These are phyloP conservation scores for Pyrrhura leucotis DNA, from an alignment of 2,797 vertebrate genomes.

Conservation along the genomic window DNA sequence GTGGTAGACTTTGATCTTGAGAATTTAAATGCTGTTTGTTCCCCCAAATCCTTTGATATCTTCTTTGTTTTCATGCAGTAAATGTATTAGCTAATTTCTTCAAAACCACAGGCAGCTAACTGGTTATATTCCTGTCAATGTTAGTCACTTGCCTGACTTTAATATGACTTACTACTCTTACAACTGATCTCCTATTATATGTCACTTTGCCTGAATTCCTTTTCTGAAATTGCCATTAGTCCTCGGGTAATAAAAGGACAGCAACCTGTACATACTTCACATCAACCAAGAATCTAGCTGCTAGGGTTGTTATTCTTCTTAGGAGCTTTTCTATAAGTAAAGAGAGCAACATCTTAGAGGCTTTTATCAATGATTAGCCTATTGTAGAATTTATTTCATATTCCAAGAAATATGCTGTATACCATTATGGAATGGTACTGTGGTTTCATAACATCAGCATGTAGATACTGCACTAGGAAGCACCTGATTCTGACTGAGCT, in stretches of 20 bases:
- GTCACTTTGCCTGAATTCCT: constrained; percentile 27
- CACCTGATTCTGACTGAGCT: neutral
- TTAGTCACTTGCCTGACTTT: neutral
- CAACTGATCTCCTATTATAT: neutral
- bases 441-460: constrained; percentile 37
- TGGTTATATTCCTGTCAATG: neutral
- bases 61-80: neutral
- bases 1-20: neutral
- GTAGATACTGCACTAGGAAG: neutral
- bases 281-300: neutral
- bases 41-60: neutral
- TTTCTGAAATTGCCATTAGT: constrained; percentile 56
- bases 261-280: neutral
- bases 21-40: neutral
- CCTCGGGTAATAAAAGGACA: constrained; percentile 50
- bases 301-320: neutral
- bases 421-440: neutral
- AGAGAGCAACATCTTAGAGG: constrained; percentile 9
- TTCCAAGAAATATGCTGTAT: neutral
- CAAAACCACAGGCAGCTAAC: neutral
- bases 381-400: neutral
- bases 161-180: neutral
- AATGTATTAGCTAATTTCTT: neutral
- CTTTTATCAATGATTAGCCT: constrained; percentile 38
- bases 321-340: neutral